A percentile compares a stretch with the other conserved stretches of the same genome.
Evolutionary conservation across 1,140 invertebrate genomes (phyloP).

Genomic region (Araneus ventricosus): DNA sequence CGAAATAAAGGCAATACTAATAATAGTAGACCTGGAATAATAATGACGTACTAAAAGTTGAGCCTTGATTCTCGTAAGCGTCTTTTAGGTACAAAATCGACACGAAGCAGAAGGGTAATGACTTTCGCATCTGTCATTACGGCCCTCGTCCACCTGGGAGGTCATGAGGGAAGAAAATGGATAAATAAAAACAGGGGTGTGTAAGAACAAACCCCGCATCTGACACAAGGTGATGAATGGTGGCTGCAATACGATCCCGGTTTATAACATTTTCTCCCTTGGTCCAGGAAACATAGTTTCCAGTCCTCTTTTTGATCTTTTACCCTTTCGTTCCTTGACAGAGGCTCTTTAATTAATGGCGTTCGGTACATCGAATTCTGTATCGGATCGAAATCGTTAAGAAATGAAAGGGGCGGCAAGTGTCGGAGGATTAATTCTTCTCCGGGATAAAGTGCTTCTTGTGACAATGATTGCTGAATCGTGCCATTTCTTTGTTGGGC

Average conservation of each 20-base stretch:
- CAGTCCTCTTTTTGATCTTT: not conserved
- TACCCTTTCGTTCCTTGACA: not conserved
- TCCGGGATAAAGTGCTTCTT: not conserved
- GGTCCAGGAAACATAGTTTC: not conserved
- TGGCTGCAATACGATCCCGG: constrained; percentile 33
- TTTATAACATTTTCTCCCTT: constrained; percentile 15
- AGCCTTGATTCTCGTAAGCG: not conserved
- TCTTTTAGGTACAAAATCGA: constrained; percentile 16
- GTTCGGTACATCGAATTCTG: not conserved
- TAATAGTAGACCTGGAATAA: not conserved
- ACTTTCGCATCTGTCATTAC: constrained; percentile 40
- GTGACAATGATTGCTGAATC: not conserved
- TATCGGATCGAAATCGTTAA: not conserved
- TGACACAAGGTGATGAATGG: constrained; percentile 13
- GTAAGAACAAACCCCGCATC: not conserved
- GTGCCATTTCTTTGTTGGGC: not conserved
- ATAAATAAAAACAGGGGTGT: not conserved
- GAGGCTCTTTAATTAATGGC: constrained; percentile 10
- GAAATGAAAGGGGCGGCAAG: not conserved
- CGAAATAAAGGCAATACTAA: not conserved
- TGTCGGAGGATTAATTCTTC: constrained; percentile 1
- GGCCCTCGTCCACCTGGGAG: too few species aligned
- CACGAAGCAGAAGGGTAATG: constrained; percentile 16
- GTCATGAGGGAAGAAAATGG: not conserved
- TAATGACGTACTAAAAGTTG: not conserved